phyloP scores from a whole-genome alignment of 2,888 invertebrate genomes.

The Drosophila barbarae region DNA sequence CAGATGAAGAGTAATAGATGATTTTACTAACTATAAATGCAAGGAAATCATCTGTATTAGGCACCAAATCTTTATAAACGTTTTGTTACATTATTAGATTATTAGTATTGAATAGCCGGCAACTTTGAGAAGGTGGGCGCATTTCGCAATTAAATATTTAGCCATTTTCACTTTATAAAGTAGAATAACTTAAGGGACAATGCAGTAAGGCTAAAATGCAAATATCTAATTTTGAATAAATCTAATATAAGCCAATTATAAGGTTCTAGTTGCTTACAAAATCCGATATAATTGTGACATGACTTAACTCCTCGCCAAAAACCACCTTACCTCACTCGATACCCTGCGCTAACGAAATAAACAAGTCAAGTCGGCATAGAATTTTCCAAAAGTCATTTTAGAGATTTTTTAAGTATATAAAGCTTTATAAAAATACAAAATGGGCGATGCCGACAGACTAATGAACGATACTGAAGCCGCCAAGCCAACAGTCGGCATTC shows the following conservation, averaged over 20 bases:
- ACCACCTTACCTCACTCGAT: constrained; percentile 6
- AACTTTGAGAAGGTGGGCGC: constrained; percentile 8
- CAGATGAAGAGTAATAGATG: neutral
- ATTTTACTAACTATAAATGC: neutral
- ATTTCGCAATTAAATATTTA: neutral
- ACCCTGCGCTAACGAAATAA: constrained; percentile 23
- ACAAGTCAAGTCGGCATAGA: constrained; percentile 33
- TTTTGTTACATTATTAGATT: no score
- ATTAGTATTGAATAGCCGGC: neutral
- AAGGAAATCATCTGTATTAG: neutral
- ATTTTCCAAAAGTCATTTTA: constrained; percentile 15
- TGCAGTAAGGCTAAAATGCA: neutral
- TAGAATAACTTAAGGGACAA: no score
- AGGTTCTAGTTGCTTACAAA: neutral
- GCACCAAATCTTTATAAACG: rapidly evolving
- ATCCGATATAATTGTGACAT: neutral
- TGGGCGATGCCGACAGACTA: constrained; percentile 62
- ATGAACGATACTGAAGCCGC: constrained; percentile 28
- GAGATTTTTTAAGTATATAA: neutral
- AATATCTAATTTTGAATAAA: no score
- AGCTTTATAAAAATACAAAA: constrained; percentile 14
- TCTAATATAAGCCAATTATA: neutral
- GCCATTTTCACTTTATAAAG: neutral
- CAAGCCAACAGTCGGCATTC: constrained; percentile 50
- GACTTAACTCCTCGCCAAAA: neutral